Evolutionary conservation across 2,888 invertebrate species (phyloP).

Genomic region (Cheiracanthium punctorium): DNA sequence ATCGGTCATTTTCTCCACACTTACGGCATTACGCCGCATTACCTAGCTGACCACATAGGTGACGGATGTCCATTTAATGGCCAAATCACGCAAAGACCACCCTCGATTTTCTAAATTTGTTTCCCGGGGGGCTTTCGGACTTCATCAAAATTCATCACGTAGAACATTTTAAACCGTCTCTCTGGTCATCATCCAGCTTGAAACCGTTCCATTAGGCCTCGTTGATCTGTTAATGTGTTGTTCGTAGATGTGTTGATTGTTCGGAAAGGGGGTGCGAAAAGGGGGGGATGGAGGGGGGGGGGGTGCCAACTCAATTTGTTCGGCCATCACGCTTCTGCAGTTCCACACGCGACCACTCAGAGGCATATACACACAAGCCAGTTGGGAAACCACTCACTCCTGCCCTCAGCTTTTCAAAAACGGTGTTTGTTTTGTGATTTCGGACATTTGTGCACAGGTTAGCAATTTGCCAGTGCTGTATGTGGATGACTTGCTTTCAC

Average conservation of each 20-base stretch:
- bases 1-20: too few species aligned
- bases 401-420: not conserved
- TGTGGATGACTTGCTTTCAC: too few species aligned
- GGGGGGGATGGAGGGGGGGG: conserved; percentile 24
- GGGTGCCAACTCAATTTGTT: conserved; percentile 57
- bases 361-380: not conserved
- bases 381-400: not conserved
- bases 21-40: too few species aligned
- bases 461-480: not conserved
- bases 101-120: not conserved
- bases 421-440: not conserved
- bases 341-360: not conserved
- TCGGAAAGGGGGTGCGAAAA: conserved; percentile 1
- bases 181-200: conserved; percentile 20
- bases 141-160: conserved; percentile 59
- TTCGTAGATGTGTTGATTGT: not conserved
- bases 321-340: conserved; percentile 22
- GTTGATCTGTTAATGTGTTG: not conserved
- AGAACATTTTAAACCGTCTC: conserved; percentile 30
- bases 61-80: too few species aligned
- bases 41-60: too few species aligned
- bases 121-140: conserved; percentile 16
- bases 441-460: not conserved
- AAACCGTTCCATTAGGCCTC: conserved; percentile 42
- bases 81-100: too few species aligned